These are phyloP conservation scores for Aurelia aurita DNA, from an alignment of 30 jellyfish, hydroid and myxozoan species.

Conservation along the genomic window DNA sequence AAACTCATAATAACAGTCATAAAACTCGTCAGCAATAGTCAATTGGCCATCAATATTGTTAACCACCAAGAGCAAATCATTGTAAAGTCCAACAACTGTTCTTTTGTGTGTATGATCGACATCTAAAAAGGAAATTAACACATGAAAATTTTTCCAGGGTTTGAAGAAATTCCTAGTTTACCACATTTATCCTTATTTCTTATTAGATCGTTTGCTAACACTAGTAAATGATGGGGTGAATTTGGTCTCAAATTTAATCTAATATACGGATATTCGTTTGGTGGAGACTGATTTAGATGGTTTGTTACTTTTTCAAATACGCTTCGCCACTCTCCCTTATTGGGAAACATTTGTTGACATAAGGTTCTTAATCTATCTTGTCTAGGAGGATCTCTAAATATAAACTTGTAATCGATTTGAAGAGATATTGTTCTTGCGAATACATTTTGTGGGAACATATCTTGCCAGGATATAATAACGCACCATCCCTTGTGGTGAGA, in stretches of 20 bases:
- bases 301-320: background rate
- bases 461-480: background rate
- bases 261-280: background rate
- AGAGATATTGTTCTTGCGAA: background rate
- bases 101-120: background rate
- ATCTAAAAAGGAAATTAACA: no score
- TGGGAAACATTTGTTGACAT: background rate
- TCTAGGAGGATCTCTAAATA: background rate
- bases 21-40: no score
- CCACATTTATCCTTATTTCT: background rate
- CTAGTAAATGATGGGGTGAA: background rate
- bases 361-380: background rate
- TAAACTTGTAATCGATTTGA: background rate
- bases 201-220: background rate
- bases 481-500: background rate
- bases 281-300: background rate
- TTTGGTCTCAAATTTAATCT: background rate
- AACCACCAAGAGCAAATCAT: no score
- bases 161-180: no score
- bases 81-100: no score
- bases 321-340: background rate
- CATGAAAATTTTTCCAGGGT: no score
- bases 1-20: no score
- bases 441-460: background rate
- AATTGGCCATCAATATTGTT: no score